These are phyloP conservation scores for Exocentrus adspersus DNA, from an alignment of 2,888 invertebrate genomes.

Conservation along the genomic window DNA sequence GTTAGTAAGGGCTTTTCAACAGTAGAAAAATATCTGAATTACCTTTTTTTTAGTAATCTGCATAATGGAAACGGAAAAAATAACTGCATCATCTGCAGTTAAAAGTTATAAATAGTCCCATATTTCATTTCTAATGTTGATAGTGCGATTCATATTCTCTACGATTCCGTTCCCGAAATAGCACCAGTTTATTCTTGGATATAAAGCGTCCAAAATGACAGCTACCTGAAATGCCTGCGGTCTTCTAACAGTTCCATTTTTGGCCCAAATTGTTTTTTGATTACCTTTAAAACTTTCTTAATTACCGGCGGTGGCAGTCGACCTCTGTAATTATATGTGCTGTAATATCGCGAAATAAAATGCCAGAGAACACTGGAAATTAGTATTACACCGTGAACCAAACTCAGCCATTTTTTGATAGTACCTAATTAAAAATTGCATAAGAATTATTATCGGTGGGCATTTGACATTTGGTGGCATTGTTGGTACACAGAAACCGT, in stretches of 20 bases:
- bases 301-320: slow-evolving; percentile 40
- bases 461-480: no score
- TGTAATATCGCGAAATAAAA: slow-evolving; percentile 31
- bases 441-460: no score
- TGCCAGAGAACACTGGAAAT: slow-evolving; percentile 5
- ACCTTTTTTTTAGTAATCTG: no score
- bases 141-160: slow-evolving; percentile 38
- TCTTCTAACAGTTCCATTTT: slow-evolving; percentile 43
- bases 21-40: no score
- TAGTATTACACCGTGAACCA: slow-evolving; percentile 2
- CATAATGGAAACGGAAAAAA: neutral
- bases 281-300: slow-evolving; percentile 47
- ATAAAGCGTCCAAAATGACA: slow-evolving; percentile 38
- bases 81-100: neutral
- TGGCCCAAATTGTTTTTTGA: slow-evolving; percentile 48
- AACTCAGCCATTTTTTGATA: no score
- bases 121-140: slow-evolving; percentile 11
- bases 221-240: slow-evolving; percentile 13
- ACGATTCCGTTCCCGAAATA: slow-evolving; percentile 41
- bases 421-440: no score
- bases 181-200: slow-evolving; percentile 32
- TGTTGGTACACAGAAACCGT: no score
- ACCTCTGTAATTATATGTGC: slow-evolving; percentile 36
- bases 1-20: no score
- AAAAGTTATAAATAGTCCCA: neutral